Percentiles rank a stretch among this genome's conserved stretches.
Evolutionary conservation across 1,140 invertebrate genomes (phyloP).

Genomic region (Aethina tumida): DNA sequence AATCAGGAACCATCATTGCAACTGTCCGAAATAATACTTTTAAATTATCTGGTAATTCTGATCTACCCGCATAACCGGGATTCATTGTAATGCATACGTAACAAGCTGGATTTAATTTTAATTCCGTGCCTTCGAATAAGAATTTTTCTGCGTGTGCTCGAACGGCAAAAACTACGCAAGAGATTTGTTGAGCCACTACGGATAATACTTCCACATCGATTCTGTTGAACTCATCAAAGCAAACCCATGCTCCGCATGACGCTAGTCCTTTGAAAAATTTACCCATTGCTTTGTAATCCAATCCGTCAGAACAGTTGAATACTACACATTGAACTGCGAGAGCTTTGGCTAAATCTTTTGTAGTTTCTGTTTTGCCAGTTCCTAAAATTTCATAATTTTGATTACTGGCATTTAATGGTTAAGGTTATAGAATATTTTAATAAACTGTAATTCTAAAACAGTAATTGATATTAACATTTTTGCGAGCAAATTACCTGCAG

Average conservation of each 20-base stretch:
- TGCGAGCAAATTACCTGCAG: constrained; percentile 51
- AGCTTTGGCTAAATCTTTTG: constrained; percentile 78
- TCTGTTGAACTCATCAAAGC: constrained; percentile 93
- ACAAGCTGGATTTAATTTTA: constrained; percentile 68
- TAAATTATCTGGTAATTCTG: constrained; percentile 81
- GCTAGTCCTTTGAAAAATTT: constrained; percentile 86
- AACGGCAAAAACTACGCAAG: constrained; percentile 72
- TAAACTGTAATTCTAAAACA: too few relatives aligned
- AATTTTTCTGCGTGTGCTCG: constrained; percentile 59
- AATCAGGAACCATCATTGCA: constrained; percentile 94
- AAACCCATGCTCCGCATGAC: constrained; percentile 83
- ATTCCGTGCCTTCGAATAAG: constrained; percentile 76
- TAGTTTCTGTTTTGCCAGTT: constrained; percentile 51
- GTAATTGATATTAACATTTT: too few relatives aligned
- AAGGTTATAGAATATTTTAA: too few relatives aligned
- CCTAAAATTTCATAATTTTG: too few relatives aligned
- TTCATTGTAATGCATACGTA: constrained; percentile 94
- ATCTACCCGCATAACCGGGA: constrained; percentile 79
- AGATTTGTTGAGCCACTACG: constrained; percentile 74
- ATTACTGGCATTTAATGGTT: too few relatives aligned
- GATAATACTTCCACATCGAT: constrained; percentile 83
- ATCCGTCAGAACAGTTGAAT: constrained; percentile 89
- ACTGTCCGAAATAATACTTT: constrained; percentile 87
- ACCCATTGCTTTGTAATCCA: constrained; percentile 89
- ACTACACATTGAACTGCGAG: constrained; percentile 87